Conservation (phyloP, 2,888 invertebrate genomes). For the Anthrax anthrax region DNA sequence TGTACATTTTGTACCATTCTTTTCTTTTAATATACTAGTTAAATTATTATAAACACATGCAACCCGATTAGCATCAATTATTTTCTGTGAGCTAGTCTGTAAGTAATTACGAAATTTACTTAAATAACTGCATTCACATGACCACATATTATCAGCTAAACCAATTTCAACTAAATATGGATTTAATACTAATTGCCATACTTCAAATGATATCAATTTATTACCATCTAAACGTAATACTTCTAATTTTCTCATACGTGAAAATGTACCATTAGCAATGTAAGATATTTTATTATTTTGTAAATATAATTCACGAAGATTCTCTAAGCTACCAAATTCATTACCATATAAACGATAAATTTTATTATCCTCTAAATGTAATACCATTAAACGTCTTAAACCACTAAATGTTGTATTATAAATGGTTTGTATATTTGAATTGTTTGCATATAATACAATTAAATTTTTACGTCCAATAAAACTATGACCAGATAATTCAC, state of each 20-base stretch:
- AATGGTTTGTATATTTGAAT: slow-evolving; percentile 69
- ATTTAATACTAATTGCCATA: slow-evolving; percentile 73
- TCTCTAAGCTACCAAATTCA: slow-evolving; percentile 68
- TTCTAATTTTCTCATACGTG: slow-evolving; percentile 64
- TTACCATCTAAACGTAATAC: slow-evolving; percentile 76
- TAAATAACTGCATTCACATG: slow-evolving; percentile 77
- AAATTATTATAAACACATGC: slow-evolving; percentile 62
- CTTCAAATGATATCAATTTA: slow-evolving; percentile 63
- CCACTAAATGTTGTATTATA: slow-evolving; percentile 87
- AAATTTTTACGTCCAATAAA: slow-evolving; percentile 86
- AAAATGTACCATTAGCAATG: slow-evolving; percentile 75
- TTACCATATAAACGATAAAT: slow-evolving; percentile 66
- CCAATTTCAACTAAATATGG: slow-evolving; percentile 78
- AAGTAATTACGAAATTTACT: slow-evolving; percentile 69
- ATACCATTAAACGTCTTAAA: slow-evolving; percentile 56
- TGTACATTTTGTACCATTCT: slow-evolving; percentile 65
- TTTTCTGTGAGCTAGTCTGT: slow-evolving; percentile 61
- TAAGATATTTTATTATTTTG: slow-evolving; percentile 71
- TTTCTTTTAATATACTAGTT: slow-evolving; percentile 58
- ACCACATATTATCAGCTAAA: slow-evolving; percentile 75
- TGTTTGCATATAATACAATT: slow-evolving; percentile 73
- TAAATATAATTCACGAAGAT: slow-evolving; percentile 70
- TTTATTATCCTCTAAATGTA: slow-evolving; percentile 79
- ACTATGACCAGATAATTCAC: slow-evolving; percentile 72
- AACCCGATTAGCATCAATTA: slow-evolving; percentile 61